Evolutionary conservation across 2,797 vertebrate species (phyloP), one percentile per base, ranked within the genome.

Genomic region (Gephyroberyx darwinii): DNA sequence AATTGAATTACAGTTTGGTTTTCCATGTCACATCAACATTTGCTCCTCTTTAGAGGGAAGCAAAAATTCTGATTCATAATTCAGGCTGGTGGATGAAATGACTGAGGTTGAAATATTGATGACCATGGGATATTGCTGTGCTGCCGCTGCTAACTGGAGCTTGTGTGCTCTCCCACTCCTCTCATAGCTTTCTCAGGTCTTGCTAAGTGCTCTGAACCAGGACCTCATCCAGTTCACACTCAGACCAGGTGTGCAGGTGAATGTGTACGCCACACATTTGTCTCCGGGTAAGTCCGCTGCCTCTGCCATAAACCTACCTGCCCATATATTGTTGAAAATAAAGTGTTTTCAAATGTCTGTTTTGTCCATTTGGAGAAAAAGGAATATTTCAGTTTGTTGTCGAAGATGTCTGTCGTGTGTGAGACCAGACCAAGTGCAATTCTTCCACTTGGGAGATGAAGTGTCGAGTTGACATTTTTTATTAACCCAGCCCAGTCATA

Each of bases 121-220:
- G 91, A 83, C 60, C 39, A 67, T 78, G 80, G 83, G 87, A 84
- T 87, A 84, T 87, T 75, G 85, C 83, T 73, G 62, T 75, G 75
- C 81, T 65, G 81, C 73, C 33, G 63, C 64, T 4, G 51, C 82
- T 88, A 83, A 90, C 84, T 2, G 63, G 78, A 68, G 59, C 82
- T 66, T 71, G 77, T 80, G 69, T 77, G 61, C 81, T 82, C 75
- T 79, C 69, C 82, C 84, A 70, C 76, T 85, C 75, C 62, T 78
- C 83, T 84, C 69, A 43, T 77, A 97, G 96, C 94, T 97, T 84
- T 95, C 95, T 63, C 94, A 96, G 86, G 83, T 94, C 0, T 88
- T 97, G 90, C 92, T 96, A 82, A 95, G 94, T 89, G 96, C 96
- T 85, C 90, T 98, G 87, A 97, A 96, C 80, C 96, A 96, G 83